Evolutionary conservation across 1,140 invertebrate genomes (phyloP).

Genomic region (Pseudomyrmex dendroicus): DNA sequence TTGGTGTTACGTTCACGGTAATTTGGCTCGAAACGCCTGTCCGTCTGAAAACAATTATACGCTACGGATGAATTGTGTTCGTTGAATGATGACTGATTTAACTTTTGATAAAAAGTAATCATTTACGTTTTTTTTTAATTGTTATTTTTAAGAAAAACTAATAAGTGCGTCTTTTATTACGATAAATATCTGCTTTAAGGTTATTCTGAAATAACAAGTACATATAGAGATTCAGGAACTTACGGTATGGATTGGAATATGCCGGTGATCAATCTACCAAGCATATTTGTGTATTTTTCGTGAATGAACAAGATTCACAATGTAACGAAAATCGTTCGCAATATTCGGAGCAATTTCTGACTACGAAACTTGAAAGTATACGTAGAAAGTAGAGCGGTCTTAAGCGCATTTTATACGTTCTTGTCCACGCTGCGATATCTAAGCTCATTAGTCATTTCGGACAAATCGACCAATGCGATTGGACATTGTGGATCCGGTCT

Average conservation of each 20-base stretch:
- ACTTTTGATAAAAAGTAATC: background rate
- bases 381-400: too few relatives aligned
- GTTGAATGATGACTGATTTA: background rate
- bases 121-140: too few relatives aligned
- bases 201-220: background rate
- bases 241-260: conserved; percentile 57
- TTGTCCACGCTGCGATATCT: too few relatives aligned
- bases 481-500: too few relatives aligned
- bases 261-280: conserved; percentile 50
- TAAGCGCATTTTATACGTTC: too few relatives aligned
- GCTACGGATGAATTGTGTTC: background rate
- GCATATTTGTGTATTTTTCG: conserved; percentile 36
- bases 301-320: background rate
- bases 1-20: background rate
- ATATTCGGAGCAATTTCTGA: too few relatives aligned
- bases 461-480: too few relatives aligned
- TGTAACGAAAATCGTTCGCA: background rate
- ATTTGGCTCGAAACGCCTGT: background rate
- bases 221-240: background rate
- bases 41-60: conserved; percentile 17
- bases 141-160: too few relatives aligned
- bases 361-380: too few relatives aligned
- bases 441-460: too few relatives aligned
- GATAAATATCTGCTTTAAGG: background rate
- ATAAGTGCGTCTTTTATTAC: background rate